phyloP scores from a whole-genome alignment of 1,140 invertebrate genomes.

The Gryon sp. region DNA sequence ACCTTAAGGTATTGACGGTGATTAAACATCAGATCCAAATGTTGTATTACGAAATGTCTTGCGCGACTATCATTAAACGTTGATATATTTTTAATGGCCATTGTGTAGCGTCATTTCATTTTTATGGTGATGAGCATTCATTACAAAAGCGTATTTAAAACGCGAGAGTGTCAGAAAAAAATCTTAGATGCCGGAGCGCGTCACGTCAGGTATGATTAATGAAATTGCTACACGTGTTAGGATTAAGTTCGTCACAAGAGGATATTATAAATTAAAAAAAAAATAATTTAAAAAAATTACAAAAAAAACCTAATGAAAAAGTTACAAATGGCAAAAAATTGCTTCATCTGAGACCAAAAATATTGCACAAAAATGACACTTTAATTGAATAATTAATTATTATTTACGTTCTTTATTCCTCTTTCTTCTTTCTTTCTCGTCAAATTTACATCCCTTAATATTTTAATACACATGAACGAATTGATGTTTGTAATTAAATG shows the following conservation, averaged over 20 bases:
- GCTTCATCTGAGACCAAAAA: too few species aligned
- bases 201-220: conserved; percentile 61
- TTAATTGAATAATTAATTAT: too few species aligned
- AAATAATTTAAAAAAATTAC: background rate
- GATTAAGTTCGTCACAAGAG: conserved; percentile 28
- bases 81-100: conserved; percentile 57
- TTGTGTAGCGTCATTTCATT: conserved; percentile 45
- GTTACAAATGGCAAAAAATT: too few species aligned
- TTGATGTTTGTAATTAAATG: conserved; percentile 31
- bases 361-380: too few species aligned
- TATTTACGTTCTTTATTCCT: too few species aligned
- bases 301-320: background rate
- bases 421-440: background rate
- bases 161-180: conserved; percentile 8
- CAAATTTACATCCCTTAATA: background rate
- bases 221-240: conserved; percentile 52
- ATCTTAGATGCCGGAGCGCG: conserved; percentile 49
- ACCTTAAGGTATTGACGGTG: background rate
- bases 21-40: too few species aligned
- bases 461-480: background rate
- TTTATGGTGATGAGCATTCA: conserved; percentile 58
- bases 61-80: conserved; percentile 24
- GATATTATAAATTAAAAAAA: conserved; percentile 31
- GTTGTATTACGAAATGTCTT: too few species aligned
- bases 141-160: conserved; percentile 46